Base-by-base conservation (phyloP, 2,113 vertebrate species). In the Tauraco erythrolophus region DNA sequence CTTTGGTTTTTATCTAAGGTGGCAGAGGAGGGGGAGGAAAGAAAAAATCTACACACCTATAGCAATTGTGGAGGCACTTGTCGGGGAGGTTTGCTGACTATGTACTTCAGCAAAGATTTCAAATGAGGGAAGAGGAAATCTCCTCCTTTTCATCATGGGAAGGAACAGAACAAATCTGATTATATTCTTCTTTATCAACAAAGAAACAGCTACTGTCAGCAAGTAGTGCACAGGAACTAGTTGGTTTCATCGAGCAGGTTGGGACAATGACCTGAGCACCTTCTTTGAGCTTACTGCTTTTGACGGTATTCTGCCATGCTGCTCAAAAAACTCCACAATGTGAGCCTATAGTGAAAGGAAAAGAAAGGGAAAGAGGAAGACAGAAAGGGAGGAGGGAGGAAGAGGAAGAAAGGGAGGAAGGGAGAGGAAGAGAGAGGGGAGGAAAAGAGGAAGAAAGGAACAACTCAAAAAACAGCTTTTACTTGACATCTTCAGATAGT, bases 81-180 rank as follows among this genome's bases (percentile, higher is more conserved):
- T 72, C 71, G 85, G 84, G 46, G 43, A 87, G 41, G 92, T 94
- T 95, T 98, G 96, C 95, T 97, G 94, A 96, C 90, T 95, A 68
- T 77, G 74, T 97, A 41, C 27, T 97, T 98, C 94, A 92, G 57
- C 60, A 70, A 81, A 89, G 82, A 96, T 97, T 97, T 96, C 93
- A 98, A 97, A 96, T 79, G 80, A 93, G 45, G 31, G 82, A 82
- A 85, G 53, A 95, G 1, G 50, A 72, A 95, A 89, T 74, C 81
- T 96, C 86, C 83, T 95, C 35, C 69, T 93, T 97, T 97, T 97
- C 82, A 95, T 98, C 92, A 92, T 83, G 84, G 91, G 85, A 97
- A 94, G 85, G 89, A 96, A 97, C 35, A 97, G 94, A 89, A 88
- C 88, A 97, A 96, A 98, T 98, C 91, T 95, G 93, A 97, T 97